Evolutionary conservation across 2,113 vertebrate genomes (phyloP).

Genomic region (Eudyptes chrysolophus): DNA sequence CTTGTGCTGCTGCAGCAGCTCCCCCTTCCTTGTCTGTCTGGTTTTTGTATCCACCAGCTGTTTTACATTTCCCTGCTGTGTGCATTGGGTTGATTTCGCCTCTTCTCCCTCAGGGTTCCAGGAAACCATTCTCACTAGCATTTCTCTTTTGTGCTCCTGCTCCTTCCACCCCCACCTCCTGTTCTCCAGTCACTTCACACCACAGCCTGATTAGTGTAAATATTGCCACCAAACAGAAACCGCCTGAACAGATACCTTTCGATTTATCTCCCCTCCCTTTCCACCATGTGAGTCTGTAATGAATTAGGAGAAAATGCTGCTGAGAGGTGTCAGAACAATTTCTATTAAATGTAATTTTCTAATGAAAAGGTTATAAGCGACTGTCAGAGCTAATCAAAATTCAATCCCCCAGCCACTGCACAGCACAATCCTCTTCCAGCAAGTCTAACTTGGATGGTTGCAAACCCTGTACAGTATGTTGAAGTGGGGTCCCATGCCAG

Average conservation of each 20-base stretch:
- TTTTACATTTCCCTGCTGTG: background rate
- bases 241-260: background rate
- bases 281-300: conserved; percentile 1
- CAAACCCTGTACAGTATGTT: background rate
- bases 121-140: background rate
- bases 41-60: background rate
- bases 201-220: background rate
- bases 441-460: background rate
- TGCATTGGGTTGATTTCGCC: background rate
- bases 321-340: conserved; percentile 79
- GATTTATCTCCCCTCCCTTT: background rate
- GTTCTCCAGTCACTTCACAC: background rate
- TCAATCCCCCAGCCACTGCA: conserved; percentile 31
- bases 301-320: conserved; percentile 59
- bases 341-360: conserved; percentile 81
- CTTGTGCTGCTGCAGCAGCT: background rate
- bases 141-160: background rate
- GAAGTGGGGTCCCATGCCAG: background rate
- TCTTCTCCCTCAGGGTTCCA: background rate
- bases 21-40: background rate
- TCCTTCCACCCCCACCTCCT: background rate
- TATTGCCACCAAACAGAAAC: background rate
- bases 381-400: conserved; percentile 71
- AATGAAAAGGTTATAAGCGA: conserved; percentile 78
- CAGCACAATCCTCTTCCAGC: background rate